Percentiles rank a stretch among this genome's conserved stretches.
Conservation (phyloP, 2,113 vertebrate genomes). For the Pygoscelis adeliae region DNA sequence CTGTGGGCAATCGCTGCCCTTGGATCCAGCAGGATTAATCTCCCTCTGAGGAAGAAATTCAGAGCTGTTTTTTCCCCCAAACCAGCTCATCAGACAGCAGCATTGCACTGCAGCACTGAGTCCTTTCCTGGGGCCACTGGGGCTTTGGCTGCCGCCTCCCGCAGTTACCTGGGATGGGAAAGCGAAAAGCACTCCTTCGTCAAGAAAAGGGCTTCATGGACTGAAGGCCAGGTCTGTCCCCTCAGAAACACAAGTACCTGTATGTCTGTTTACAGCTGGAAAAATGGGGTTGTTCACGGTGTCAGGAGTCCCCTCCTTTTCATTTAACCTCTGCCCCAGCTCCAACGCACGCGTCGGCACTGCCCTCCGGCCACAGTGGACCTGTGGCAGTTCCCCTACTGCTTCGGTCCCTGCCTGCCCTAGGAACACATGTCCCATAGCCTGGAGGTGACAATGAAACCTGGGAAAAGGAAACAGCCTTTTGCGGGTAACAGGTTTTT, state of each 20-base stretch:
- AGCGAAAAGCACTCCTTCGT: background rate
- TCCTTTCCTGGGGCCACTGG: background rate
- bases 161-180: accelerated
- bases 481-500: background rate
- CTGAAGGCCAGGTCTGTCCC: no score
- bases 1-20: background rate
- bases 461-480: background rate
- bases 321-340: background rate
- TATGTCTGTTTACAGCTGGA: background rate
- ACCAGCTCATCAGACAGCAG: background rate
- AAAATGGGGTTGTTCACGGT: accelerated
- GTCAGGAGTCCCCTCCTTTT: background rate
- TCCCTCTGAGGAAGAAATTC: background rate
- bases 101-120: background rate
- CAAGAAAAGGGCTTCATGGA: background rate
- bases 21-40: background rate
- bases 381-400: accelerated
- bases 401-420: background rate
- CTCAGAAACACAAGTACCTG: background rate
- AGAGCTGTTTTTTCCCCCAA: background rate
- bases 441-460: background rate
- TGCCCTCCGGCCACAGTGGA: accelerated
- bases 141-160: background rate
- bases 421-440: background rate
- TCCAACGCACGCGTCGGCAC: accelerated